Percentiles rank a stretch among this genome's conserved stretches.
Conservation (phyloP, 2,113 vertebrate genomes). For the Atherinomorus stipes region DNA sequence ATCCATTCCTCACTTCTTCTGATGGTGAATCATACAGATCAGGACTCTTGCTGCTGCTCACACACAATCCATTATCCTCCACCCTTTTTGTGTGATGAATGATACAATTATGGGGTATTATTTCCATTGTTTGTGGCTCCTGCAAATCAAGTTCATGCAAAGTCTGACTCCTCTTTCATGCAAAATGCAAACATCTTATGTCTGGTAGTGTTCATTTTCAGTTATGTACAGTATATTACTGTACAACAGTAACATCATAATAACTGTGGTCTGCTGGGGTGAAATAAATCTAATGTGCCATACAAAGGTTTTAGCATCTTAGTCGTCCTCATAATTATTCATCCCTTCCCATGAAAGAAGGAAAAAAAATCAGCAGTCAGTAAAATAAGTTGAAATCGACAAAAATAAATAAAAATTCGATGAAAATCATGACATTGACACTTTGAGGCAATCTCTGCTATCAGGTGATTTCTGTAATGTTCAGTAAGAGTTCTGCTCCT, state of each 20-base stretch:
- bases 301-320: no score
- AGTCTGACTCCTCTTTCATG: constrained; percentile 24
- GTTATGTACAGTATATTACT: not conserved
- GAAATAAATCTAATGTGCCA: not conserved
- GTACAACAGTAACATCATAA: no score
- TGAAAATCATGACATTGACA: no score
- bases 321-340: no score
- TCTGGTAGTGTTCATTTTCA: constrained; percentile 1
- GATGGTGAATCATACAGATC: constrained; percentile 55
- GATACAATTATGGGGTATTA: constrained; percentile 49
- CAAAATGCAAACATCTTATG: constrained; percentile 18
- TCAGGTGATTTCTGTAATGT: no score
- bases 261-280: no score
- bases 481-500: no score
- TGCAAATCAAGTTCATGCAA: constrained; percentile 12
- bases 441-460: no score
- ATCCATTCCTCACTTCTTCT: constrained; percentile 67
- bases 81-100: constrained; percentile 54
- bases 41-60: constrained; percentile 33
- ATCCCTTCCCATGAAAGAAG: no score
- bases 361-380: no score
- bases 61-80: constrained; percentile 59
- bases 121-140: constrained; percentile 36
- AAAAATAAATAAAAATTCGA: no score
- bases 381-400: no score